Evolutionary conservation across 2,113 vertebrate species (phyloP), one percentile per base, ranked within the genome.

Genomic region (Percopsis transmontana): DNA sequence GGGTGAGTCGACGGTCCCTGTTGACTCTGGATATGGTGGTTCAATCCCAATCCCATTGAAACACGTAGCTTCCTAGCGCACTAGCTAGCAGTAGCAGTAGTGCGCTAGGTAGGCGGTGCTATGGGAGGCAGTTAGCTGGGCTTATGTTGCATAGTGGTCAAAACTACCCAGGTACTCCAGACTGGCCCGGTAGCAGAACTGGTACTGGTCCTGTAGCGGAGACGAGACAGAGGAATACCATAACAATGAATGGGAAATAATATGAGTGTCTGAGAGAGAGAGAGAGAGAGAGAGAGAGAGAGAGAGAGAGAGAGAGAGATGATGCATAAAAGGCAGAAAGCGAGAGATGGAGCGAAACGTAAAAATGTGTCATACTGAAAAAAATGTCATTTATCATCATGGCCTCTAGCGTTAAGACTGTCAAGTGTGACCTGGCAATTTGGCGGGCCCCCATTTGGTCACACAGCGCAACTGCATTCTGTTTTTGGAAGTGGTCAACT

Each of bases 111-210:
- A 78, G 82, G 79, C 80, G 68, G 88, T 84, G 72, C 74, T 70
- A 38, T 64, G 69, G 82, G 60, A 68, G 58, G 72, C 27, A 42
- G 72, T 77, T 80, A 65, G 84, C 87, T 85, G 89, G 89, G 80
- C 92, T 94, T 99, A 99, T 94, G 97, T 99, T 98, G 97, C 97
- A 99, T 99, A 99, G 96, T 99, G 97, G 92, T 99, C 97, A 86
- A 99, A 99, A 90, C 97, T 99, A 88, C 97, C 97, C 92, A 99
- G 91, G 88, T 99, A 99, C 81, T 99, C 97, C 86, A 99, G 91
- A 81, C 96, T 96, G 80, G 97, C 97, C 81, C 96, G 93, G 87
- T 99, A 99, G 89, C 97, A 98, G 88, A 99, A 99, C 91, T 99
- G 97, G 85, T 99, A 99, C 88, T 99, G 97, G 91, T 99, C 97